These are phyloP conservation scores for Tetraodon nigroviridis DNA, from an alignment of 2,113 vertebrate species.

Conservation along the genomic window DNA sequence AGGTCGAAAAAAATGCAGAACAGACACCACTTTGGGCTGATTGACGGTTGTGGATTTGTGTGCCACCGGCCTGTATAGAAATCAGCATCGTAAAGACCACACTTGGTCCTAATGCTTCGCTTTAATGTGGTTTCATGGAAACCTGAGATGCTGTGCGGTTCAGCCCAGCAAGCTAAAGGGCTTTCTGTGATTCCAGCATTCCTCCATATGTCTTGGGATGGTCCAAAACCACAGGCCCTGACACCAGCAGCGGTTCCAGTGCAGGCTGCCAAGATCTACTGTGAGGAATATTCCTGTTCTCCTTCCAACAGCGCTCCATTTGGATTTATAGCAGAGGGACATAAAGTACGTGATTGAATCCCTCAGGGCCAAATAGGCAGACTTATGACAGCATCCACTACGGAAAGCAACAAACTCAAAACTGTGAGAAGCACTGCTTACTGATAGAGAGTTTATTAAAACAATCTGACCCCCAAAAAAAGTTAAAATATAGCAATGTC, in stretches of 20 bases:
- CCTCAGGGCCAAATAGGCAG: conserved; percentile 39
- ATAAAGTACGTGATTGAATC: conserved; percentile 58
- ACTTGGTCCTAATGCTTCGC: conserved; percentile 59
- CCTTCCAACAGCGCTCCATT: conserved; percentile 61
- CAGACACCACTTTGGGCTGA: conserved; percentile 61
- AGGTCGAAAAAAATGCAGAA: conserved; percentile 41
- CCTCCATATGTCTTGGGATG: conserved; percentile 57
- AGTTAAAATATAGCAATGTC: background rate
- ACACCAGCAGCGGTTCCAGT: conserved; percentile 56
- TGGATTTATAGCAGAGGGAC: conserved; percentile 65
- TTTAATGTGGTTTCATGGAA: conserved; percentile 69
- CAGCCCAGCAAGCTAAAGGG: conserved; percentile 59
- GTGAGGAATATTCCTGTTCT: conserved; percentile 66
- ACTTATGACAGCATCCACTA: conserved; percentile 45
- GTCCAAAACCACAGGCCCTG: conserved; percentile 68
- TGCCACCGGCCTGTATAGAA: conserved; percentile 45
- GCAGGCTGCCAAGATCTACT: conserved; percentile 63
- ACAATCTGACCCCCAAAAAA: conserved; percentile 21
- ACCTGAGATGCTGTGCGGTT: conserved; percentile 61
- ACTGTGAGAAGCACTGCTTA: conserved; percentile 34
- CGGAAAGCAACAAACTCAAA: conserved; percentile 31
- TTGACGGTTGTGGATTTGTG: conserved; percentile 45
- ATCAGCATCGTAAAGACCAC: conserved; percentile 62
- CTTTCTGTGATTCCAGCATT: conserved; percentile 67
- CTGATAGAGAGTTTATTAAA: conserved; percentile 37